Base-by-base conservation (phyloP, 2,797 vertebrate genomes). In the Chrosomus eos region DNA sequence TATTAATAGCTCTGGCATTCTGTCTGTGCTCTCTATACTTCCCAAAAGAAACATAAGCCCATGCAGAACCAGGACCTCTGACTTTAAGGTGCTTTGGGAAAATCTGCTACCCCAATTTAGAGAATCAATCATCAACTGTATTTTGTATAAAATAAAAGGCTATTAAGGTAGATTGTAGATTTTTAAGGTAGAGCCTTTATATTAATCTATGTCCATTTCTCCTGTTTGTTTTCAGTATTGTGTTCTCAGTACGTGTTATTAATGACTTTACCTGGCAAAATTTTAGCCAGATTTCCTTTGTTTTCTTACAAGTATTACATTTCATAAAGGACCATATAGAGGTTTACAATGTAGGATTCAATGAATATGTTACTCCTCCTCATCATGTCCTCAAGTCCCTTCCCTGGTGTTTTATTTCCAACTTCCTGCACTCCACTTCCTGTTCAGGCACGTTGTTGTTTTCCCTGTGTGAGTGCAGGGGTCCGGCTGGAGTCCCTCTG, bases 391-490 rank as follows among this genome's bases (percentile, higher is more conserved):
- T 36, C 51, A 71, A 84, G 82, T 83, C 64, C 67, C 62, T 88
- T 90, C 88, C 87, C 86, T 89, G 84, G 80, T 81, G 85, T 89
- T 88, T 88, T 84, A 88, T 87, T 87, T 88, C 87, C 74, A 81
- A 87, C 88, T 88, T 91, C 88, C 90, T 89, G 79, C 16, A 18
- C 83, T 79, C 70, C 70, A 81, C 86, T 90, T 91, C 89, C 87
- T 89, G 87, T 77, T 79, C 10, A 40, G 77, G 75, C 31, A 68
- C 1, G 62, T 64, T 80, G 80, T 81, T 85, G 62, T 70, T 78
- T 26, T 85, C 55, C 33, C 70, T 45, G 75, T 80, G 73, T 23
- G 66, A 73, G 66, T 75, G 48, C 19, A 51, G 43, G 23, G 23
- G 76, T 83, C 58, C 51, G 28, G 43, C 74, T 62, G 36, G 51